Evolutionary conservation across 64 coral and sea anemone species (phyloP), one percentile per base, ranked within the genome.

Genomic region (Porites australiensis): DNA sequence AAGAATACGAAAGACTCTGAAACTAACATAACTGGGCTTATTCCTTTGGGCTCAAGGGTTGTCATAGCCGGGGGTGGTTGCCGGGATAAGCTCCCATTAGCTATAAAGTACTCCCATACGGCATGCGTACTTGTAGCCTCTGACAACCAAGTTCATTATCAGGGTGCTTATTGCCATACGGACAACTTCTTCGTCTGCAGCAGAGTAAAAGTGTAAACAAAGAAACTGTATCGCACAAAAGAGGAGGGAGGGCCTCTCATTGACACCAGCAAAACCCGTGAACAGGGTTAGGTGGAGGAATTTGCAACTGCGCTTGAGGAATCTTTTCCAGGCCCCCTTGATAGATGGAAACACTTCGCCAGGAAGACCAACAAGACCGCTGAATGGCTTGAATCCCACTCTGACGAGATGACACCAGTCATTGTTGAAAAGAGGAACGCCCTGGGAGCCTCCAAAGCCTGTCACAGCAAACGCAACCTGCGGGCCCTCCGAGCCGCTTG

Each of bases 141-240:
- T 75, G 67, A 76, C 89, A 91, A 84, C 89, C 8, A 91, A 91
- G 79, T 84, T 52, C 65, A 83, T 2, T 86, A 86, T 45, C 82
- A 86, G n/a, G 67, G 82, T 55, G 61, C 82, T 43, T 58, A 86
- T 21, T 3, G 82, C 22, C 61, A 86, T 61, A 86, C 63, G 20
- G 82, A 86, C 62, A 48, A 86, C 61, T 86, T 8, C 21, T 13
- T 86, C 7, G 59, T 86, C 6, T 70, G 61, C 61, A 46, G n/a
- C 23, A 67, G 45, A 57, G 9, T 52, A 14, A 52, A 45, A 46
- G 19, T 86, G 21, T 3, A 3, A 52, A 13, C 61, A 22, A 86
- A 45, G 2, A 86, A 67, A 20, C 22, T 86, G 3, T 44, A 86
- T 45, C 82, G 62, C 8, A 13, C 82, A 4, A 89, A 43, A 37